These are phyloP conservation scores for Caenorhabditis sp. DNA, from an alignment of 2,888 invertebrate genomes.

Conservation along the genomic window DNA sequence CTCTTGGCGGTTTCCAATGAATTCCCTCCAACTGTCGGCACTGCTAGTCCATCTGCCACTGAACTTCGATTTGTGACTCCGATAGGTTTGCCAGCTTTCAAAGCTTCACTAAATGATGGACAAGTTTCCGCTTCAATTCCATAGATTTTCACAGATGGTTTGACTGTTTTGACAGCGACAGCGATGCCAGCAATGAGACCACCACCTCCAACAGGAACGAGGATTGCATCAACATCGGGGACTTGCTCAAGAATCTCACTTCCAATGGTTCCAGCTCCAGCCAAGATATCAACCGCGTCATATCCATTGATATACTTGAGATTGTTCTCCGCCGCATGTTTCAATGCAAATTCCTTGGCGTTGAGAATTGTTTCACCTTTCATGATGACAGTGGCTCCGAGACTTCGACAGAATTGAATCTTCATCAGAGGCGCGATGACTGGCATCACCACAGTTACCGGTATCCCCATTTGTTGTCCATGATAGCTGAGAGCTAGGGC, in stretches of 20 bases:
- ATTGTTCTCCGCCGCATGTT: constrained; percentile 79
- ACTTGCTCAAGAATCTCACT: constrained; percentile 87
- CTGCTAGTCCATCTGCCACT: constrained; percentile 86
- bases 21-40: constrained; percentile 86
- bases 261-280: constrained; percentile 92
- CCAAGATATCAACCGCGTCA: constrained; percentile 92
- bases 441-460: constrained; percentile 92
- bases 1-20: constrained; percentile 81
- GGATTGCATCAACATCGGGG: constrained; percentile 83
- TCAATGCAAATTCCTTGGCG: constrained; percentile 83
- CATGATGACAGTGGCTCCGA: constrained; percentile 85
- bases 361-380: constrained; percentile 71
- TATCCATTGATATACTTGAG: constrained; percentile 89
- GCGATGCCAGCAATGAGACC: constrained; percentile 90
- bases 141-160: constrained; percentile 84
- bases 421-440: constrained; percentile 94
- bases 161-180: constrained; percentile 85
- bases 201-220: constrained; percentile 92
- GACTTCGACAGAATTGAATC: constrained; percentile 85
- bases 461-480: constrained; percentile 79
- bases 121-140: constrained; percentile 92
- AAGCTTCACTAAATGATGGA: constrained; percentile 83
- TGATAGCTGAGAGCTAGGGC: constrained; percentile 86
- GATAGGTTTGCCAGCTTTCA: constrained; percentile 79
- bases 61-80: constrained; percentile 80